Conservation (phyloP, 2,888 invertebrate species). For the Carcina quercana region DNA sequence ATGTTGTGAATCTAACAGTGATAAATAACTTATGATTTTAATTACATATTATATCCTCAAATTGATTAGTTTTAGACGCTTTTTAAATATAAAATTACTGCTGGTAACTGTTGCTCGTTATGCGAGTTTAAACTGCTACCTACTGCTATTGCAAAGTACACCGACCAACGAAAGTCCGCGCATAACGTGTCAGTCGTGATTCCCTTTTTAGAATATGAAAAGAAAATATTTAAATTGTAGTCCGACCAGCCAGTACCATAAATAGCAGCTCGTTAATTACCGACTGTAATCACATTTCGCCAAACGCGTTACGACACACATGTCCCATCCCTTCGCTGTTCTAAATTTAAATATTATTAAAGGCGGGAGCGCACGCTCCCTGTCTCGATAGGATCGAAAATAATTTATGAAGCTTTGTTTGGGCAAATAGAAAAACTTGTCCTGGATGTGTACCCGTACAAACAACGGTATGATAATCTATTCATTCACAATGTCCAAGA, state of each 20-base stretch:
- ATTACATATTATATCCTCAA: no score
- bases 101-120: no score
- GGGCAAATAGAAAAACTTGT: slow-evolving; percentile 2
- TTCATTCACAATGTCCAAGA: no score
- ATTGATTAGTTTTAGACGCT: no score
- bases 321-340: slow-evolving; percentile 73
- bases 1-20: no score
- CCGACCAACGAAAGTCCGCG: slow-evolving; percentile 18
- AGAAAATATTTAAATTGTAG: slow-evolving; percentile 48
- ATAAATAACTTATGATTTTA: no score
- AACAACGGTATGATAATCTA: no score
- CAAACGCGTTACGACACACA: slow-evolving; percentile 71
- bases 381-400: slow-evolving; percentile 58
- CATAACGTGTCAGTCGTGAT: slow-evolving; percentile 23
- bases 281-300: slow-evolving; percentile 72
- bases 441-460: neutral
- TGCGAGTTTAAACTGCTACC: no score
- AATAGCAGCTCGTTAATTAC: slow-evolving; percentile 70
- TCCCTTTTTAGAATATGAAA: slow-evolving; percentile 40
- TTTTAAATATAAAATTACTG: no score
- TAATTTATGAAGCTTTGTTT: slow-evolving; percentile 58
- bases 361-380: slow-evolving; percentile 63
- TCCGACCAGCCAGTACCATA: slow-evolving; percentile 42
- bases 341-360: slow-evolving; percentile 69
- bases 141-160: no score